phyloP scores from a whole-genome alignment of 1,140 invertebrate genomes.

The Ostrea denselamellosa region DNA sequence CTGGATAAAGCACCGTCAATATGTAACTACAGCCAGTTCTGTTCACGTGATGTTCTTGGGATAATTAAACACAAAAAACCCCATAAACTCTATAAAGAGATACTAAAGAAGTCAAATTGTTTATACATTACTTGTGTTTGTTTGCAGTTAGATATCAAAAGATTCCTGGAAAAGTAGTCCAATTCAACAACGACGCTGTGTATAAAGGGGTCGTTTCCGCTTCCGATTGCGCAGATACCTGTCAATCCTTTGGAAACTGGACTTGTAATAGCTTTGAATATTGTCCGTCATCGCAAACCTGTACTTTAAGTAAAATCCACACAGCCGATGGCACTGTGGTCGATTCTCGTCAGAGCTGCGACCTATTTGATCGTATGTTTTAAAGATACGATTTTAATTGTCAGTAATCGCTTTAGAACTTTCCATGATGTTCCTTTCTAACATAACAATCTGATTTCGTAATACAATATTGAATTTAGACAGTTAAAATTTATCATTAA shows the following conservation, averaged over 20 bases:
- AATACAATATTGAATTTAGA: not conserved
- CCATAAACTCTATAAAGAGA: not conserved
- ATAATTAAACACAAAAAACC: not conserved
- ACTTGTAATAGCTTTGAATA: conserved; percentile 61
- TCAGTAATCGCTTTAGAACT: too few relatives aligned
- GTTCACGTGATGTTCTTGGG: not conserved
- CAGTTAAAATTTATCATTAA: not conserved
- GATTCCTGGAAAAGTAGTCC: conserved; percentile 41
- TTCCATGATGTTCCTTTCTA: not conserved
- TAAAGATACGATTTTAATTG: not conserved
- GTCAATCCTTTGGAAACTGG: conserved; percentile 41
- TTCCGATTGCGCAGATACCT: conserved; percentile 51
- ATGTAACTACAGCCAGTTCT: conserved; percentile 38
- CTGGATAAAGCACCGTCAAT: conserved; percentile 53
- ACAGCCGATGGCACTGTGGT: conserved; percentile 41
- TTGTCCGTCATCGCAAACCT: conserved; percentile 50
- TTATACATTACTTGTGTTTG: not conserved
- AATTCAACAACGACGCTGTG: conserved; percentile 50
- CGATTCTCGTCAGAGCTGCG: not conserved
- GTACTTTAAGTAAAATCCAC: conserved; percentile 53
- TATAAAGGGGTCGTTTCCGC: conserved; percentile 13
- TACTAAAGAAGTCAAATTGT: not conserved
- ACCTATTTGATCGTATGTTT: not conserved
- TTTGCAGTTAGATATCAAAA: conserved; percentile 51
- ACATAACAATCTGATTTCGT: not conserved